Conservation (phyloP, 2,888 invertebrate species). For the Cataglyphis rosenhaueri region DNA sequence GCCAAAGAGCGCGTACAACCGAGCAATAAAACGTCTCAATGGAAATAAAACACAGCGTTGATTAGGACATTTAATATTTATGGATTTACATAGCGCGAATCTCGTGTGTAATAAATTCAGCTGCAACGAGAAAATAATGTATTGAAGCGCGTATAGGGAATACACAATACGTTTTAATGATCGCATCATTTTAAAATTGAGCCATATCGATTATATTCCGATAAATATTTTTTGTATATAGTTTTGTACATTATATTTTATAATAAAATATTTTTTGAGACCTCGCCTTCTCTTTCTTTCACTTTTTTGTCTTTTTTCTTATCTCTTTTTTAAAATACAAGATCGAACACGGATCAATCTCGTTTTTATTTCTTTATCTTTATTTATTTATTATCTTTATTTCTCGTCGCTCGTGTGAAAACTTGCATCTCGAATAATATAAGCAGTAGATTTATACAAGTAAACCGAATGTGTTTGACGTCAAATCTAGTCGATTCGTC, state of each 20-base stretch:
- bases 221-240: neutral
- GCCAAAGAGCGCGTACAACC: conserved; percentile 2
- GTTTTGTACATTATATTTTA: neutral
- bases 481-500: conserved; percentile 7
- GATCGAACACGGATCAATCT: neutral
- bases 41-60: conserved; percentile 28
- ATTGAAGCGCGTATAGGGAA: neutral
- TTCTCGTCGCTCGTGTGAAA: neutral
- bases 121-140: neutral
- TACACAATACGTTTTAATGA: neutral
- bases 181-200: neutral
- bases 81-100: neutral
- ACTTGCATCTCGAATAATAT: neutral
- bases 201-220: neutral
- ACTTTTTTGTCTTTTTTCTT: neutral
- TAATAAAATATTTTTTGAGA: neutral
- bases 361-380: neutral
- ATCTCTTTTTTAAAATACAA: conserved; percentile 2
- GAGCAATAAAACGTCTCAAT: conserved; percentile 29
- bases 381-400: neutral
- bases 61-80: conserved; percentile 45
- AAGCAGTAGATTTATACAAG: neutral
- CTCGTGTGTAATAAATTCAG: conserved; percentile 19
- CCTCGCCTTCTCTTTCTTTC: neutral
- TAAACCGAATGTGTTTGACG: neutral